phyloP scores from a whole-genome alignment of 2,113 vertebrate genomes.

The Megaceryle maxima region DNA sequence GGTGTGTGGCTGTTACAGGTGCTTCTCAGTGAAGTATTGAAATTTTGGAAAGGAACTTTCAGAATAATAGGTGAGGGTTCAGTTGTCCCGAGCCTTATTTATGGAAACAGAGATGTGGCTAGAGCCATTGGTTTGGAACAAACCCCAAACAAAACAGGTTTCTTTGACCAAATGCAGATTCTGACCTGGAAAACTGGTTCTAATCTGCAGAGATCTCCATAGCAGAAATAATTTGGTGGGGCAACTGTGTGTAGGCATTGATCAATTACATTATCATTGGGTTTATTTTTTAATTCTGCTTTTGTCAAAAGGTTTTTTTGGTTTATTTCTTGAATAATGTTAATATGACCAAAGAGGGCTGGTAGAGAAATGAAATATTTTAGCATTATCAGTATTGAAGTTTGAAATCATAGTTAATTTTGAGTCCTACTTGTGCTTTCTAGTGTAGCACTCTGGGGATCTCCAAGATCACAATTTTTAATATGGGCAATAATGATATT shows the following conservation, averaged over 20 bases:
- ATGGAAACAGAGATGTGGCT: not conserved
- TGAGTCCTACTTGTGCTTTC: not conserved
- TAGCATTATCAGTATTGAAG: not conserved
- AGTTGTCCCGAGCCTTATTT: not conserved
- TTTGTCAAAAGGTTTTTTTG: not conserved
- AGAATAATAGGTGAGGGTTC: not conserved
- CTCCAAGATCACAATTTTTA: not conserved
- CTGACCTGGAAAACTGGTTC: not conserved
- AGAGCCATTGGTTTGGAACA: not conserved
- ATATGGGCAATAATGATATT: not conserved
- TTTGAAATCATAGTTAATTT: not conserved
- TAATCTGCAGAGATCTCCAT: not conserved
- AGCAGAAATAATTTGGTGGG: not conserved
- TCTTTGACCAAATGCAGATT: not conserved
- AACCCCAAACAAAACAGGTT: not conserved
- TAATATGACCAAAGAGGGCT: not conserved
- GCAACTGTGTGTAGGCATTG: not conserved
- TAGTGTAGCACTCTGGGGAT: not conserved
- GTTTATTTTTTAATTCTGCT: not conserved
- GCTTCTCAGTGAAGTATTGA: not conserved
- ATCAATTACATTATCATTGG: not conserved
- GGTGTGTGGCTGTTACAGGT: not conserved
- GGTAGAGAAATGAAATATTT: not conserved
- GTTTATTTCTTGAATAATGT: not conserved
- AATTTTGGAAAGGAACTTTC: not conserved